These are phyloP conservation scores for Cepaea nemoralis DNA, from an alignment of 1,140 invertebrate genomes.

Conservation along the genomic window DNA sequence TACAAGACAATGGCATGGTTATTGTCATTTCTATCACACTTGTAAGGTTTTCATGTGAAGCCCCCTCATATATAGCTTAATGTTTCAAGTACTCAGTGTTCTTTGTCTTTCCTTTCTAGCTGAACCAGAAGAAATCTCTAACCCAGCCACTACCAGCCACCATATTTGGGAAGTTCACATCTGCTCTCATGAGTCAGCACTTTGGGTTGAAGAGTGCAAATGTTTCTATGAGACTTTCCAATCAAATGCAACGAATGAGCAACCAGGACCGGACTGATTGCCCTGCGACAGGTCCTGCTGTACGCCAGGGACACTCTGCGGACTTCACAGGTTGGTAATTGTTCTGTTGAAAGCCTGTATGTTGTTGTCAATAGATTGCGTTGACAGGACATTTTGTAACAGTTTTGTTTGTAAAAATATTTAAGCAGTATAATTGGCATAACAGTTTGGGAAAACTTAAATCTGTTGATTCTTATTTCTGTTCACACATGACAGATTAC, in stretches of 20 bases:
- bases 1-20: no score
- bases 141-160: background rate
- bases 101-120: background rate
- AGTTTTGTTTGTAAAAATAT: no score
- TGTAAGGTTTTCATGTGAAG: no score
- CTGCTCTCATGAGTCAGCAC: background rate
- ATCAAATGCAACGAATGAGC: background rate
- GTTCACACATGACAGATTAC: no score
- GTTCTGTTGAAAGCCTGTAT: background rate
- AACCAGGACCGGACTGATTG: background rate
- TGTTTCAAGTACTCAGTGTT: background rate
- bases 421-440: no score
- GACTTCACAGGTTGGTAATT: background rate
- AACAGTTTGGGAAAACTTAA: no score
- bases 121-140: background rate
- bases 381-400: no score
- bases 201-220: background rate
- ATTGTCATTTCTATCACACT: no score
- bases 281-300: conserved; percentile 4
- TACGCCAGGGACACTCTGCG: background rate
- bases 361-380: no score
- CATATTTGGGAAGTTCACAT: background rate
- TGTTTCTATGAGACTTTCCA: background rate
- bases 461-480: no score
- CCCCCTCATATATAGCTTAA: no score